These are phyloP conservation scores for Gymnocheta viridis DNA, from an alignment of 2,888 invertebrate species.

Conservation along the genomic window DNA sequence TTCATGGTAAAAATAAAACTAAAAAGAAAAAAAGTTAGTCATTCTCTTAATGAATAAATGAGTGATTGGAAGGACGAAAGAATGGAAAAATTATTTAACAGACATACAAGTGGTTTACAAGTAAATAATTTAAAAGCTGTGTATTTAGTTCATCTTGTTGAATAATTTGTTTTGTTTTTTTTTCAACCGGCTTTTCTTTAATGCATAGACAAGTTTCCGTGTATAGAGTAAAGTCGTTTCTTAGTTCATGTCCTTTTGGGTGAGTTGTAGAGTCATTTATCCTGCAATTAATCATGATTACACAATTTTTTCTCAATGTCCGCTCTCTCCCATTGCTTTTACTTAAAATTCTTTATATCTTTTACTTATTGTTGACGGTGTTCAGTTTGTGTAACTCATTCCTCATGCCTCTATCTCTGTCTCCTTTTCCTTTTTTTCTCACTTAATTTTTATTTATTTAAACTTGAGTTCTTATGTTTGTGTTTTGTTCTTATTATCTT, in stretches of 20 bases:
- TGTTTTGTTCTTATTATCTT: constrained; percentile 2
- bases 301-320: constrained; percentile 69
- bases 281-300: constrained; percentile 81
- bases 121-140: constrained; percentile 78
- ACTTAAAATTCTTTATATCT: constrained; percentile 63
- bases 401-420: constrained; percentile 57
- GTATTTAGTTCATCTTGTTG: constrained; percentile 63
- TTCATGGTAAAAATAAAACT: not conserved
- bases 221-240: constrained; percentile 16
- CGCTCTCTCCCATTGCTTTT: constrained; percentile 47
- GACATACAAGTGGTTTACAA: constrained; percentile 74
- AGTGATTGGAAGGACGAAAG: constrained; percentile 39
- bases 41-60: constrained; percentile 61
- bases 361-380: constrained; percentile 68
- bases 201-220: constrained; percentile 48
- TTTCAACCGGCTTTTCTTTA: constrained; percentile 64
- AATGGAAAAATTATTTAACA: constrained; percentile 18
- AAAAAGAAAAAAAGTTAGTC: constrained; percentile 43
- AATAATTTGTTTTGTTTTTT: constrained; percentile 16
- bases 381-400: constrained; percentile 48
- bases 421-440: constrained; percentile 15
- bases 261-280: constrained; percentile 78
- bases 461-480: constrained; percentile 34
- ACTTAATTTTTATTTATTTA: constrained; percentile 67
- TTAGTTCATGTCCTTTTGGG: constrained; percentile 63